Conservation (phyloP, 2,797 vertebrate species). For the Sitta carolinensis region DNA sequence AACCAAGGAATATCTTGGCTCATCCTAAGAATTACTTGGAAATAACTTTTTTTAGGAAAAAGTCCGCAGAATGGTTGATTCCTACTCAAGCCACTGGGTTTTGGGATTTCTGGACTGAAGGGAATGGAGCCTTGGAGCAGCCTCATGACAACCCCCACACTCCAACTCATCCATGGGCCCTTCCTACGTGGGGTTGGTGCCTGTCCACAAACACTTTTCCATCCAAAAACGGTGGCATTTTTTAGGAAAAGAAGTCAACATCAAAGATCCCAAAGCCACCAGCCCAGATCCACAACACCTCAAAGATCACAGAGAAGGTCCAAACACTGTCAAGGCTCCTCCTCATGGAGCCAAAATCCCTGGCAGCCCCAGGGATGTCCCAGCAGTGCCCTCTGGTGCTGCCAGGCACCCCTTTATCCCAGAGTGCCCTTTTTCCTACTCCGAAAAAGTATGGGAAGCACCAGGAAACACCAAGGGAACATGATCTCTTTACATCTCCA, state of each 20-base stretch:
- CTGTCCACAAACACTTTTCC: background rate
- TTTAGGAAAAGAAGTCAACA: rapidly evolving
- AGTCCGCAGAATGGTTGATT: background rate
- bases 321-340: background rate
- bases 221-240: rapidly evolving
- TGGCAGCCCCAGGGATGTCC: background rate
- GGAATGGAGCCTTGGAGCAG: background rate
- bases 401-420: background rate
- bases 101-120: background rate
- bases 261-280: background rate
- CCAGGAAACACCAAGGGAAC: background rate
- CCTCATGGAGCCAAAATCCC: background rate
- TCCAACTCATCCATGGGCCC: background rate
- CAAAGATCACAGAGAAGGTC: background rate
- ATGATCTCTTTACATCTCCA: background rate
- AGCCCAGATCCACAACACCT: background rate
- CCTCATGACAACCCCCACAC: rapidly evolving
- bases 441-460: background rate
- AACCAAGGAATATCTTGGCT: background rate
- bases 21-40: background rate
- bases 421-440: rapidly evolving
- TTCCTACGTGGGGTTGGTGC: background rate
- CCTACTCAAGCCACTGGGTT: rapidly evolving
- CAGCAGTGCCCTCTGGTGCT: background rate
- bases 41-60: background rate